phyloP scores from a whole-genome alignment of 2,888 invertebrate species.

The Operophtera brumata region DNA sequence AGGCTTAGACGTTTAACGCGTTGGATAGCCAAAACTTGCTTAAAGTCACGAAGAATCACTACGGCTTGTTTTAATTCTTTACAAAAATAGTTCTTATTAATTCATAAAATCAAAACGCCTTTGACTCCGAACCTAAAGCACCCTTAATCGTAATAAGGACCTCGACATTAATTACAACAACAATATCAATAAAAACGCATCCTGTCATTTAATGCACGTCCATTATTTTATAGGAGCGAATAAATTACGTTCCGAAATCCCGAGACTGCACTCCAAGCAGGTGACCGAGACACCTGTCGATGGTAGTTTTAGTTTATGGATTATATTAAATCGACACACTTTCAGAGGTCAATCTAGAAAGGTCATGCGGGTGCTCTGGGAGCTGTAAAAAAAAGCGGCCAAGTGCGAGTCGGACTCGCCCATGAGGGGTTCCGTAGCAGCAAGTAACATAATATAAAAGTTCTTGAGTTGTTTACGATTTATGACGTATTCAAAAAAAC shows the following conservation, averaged over 20 bases:
- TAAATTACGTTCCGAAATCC: constrained; percentile 21
- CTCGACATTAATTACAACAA: constrained; percentile 16
- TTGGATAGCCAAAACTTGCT: no score
- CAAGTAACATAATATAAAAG: no score
- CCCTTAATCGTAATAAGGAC: constrained; percentile 3
- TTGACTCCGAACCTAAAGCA: not conserved
- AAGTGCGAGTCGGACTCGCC: no score
- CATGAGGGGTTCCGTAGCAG: no score
- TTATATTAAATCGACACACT: constrained; percentile 25
- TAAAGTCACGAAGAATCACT: no score
- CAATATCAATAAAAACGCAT: constrained; percentile 23
- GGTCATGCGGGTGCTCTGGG: not conserved
- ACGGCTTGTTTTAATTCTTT: no score
- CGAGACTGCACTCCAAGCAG: constrained; percentile 18
- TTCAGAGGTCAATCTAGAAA: constrained; percentile 20
- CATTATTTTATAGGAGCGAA: constrained; percentile 23
- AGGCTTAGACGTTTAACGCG: no score
- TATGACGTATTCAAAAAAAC: no score
- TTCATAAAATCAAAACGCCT: no score
- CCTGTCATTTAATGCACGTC: constrained; percentile 20
- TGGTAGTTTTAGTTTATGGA: constrained; percentile 11
- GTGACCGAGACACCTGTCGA: constrained; percentile 28
- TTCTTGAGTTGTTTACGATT: no score
- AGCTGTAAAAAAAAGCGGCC: not conserved
- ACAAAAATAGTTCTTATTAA: no score